Base-by-base conservation (phyloP, 2,888 invertebrate species). In the Zygogramma bicolorata region DNA sequence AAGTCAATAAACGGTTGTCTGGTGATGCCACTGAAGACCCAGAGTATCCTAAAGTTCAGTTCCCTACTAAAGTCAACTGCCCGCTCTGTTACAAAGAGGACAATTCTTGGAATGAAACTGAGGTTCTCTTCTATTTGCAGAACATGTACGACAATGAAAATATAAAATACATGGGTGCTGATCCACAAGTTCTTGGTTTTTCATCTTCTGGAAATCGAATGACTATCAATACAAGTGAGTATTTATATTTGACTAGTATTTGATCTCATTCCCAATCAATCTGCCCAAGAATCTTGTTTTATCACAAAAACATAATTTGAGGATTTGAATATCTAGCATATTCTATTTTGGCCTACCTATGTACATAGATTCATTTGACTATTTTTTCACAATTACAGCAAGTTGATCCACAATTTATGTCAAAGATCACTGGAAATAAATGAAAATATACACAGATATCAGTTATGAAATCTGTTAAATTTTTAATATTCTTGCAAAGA, bases 11-110 rank as follows among this genome's bases (percentile, higher is more conserved):
- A 76, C 91, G 98, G 77, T 88, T 99, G 25, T 90, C 94, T 27
- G 95, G 96, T 0, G 97, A 97, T 85, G 77, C 88, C 1, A 95
- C 97, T 1, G 97, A 98, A 87, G 99, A 99, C 88, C 97, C 98
- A 0, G 86, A 90, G 65, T 92, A 93, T 86, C 96, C 95, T 0
- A 99, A 99, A 87, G 88, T 93, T 68, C 95, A 96, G 86, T 99
- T 96, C 85, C 99, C 99, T 0, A 79, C 92, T 79, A 82, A 85
- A 1, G 81, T 86, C 4, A 88, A 90, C 70, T 98, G 98, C 86
- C 88, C 91, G 0, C 85, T 88, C 42, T 97, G 97, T 84, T 88
- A 90, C 77, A 86, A 89, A 29, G 79, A 85, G 0, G 87, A 74
- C 49, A 80, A 81, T 40, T 75, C 82, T 3, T 94, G 93, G 93